phyloP scores from a whole-genome alignment of 1,140 invertebrate species.

The Diabrotica virgifera region DNA sequence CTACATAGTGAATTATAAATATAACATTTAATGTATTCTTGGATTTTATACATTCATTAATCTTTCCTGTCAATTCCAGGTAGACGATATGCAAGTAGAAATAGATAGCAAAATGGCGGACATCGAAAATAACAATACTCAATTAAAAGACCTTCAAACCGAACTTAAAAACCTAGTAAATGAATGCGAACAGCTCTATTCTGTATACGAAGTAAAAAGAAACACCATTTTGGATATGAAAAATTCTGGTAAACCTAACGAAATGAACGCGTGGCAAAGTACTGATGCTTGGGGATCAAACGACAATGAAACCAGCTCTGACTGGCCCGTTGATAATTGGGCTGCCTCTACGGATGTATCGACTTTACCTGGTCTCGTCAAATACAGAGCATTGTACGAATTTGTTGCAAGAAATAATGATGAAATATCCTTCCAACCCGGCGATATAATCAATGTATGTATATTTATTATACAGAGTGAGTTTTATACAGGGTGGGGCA shows the following conservation, averaged over 20 bases:
- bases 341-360: slow-evolving; percentile 42
- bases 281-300: slow-evolving; percentile 46
- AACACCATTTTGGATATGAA: slow-evolving; percentile 55
- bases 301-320: slow-evolving; percentile 8
- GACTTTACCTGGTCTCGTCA: slow-evolving; percentile 55
- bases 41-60: not conserved
- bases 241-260: slow-evolving; percentile 48
- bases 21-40: too few relatives aligned
- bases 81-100: slow-evolving; percentile 59
- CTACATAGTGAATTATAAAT: too few relatives aligned
- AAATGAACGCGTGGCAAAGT: slow-evolving; percentile 41
- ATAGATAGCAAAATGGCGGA: slow-evolving; percentile 76
- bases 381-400: slow-evolving; percentile 89
- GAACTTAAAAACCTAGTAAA: slow-evolving; percentile 50
- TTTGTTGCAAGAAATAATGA: slow-evolving; percentile 91
- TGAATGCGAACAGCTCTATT: slow-evolving; percentile 61
- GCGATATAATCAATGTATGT: slow-evolving; percentile 84
- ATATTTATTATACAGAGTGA: not conserved
- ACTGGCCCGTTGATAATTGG: slow-evolving; percentile 55
- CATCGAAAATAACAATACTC: slow-evolving; percentile 78
- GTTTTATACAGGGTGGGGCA: too few relatives aligned
- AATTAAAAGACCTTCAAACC: slow-evolving; percentile 66
- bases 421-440: slow-evolving; percentile 91
- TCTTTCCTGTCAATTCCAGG: not conserved
- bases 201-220: slow-evolving; percentile 34